These are phyloP conservation scores for Tangara arthus DNA, from an alignment of 2,797 vertebrate genomes.

Conservation along the genomic window DNA sequence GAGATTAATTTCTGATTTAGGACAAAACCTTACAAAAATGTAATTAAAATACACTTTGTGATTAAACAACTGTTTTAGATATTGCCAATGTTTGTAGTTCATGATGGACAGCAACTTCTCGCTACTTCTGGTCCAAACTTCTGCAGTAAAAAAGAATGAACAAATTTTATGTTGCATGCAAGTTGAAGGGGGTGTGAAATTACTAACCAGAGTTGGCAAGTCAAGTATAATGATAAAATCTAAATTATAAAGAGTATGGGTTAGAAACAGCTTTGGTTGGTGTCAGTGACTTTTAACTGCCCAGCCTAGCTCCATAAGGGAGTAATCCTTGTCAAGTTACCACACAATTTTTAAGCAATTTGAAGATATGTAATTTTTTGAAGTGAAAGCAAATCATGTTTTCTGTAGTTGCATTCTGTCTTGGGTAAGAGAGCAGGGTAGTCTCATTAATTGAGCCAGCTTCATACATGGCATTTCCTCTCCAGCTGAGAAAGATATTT, in stretches of 20 bases:
- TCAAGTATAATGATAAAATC: background rate
- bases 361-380: fast-evolving
- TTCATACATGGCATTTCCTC: background rate
- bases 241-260: background rate
- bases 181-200: background rate
- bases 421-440: background rate
- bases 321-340: background rate
- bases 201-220: background rate
- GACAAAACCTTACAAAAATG: background rate
- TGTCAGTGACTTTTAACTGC: background rate
- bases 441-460: background rate
- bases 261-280: background rate
- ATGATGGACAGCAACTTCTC: background rate
- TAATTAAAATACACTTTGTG: background rate
- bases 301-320: background rate
- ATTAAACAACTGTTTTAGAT: background rate
- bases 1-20: background rate
- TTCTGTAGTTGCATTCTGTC: background rate
- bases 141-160: background rate
- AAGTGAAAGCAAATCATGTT: background rate
- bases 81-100: background rate
- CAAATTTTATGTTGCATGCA: background rate
- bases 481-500: background rate
- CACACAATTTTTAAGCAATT: background rate
- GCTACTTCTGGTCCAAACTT: background rate